Percentiles rank a stretch among this genome's conserved stretches.
phyloP scores from a whole-genome alignment of 2,113 vertebrate genomes.

The Phylloscopus whistleri region DNA sequence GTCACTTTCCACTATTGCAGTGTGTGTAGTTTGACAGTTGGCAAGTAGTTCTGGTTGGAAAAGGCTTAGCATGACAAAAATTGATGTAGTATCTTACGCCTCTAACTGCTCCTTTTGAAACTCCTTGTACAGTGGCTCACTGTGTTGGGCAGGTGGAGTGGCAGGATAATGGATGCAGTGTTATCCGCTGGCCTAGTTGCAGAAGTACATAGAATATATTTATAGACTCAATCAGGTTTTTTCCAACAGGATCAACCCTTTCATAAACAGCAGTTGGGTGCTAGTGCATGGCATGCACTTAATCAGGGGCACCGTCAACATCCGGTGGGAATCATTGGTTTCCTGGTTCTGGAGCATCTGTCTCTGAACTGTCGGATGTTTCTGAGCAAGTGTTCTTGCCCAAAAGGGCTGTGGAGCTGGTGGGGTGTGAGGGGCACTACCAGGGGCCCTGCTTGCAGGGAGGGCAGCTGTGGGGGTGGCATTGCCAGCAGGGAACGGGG shows the following conservation, averaged over 20 bases:
- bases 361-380: not conserved
- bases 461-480: not conserved
- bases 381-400: not conserved
- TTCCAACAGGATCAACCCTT: not conserved
- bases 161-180: not conserved
- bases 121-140: not conserved
- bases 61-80: not conserved
- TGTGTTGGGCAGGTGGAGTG: not conserved
- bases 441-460: not conserved
- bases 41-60: not conserved
- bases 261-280: not conserved
- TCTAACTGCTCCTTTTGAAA: not conserved
- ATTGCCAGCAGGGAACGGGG: not conserved
- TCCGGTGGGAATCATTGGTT: rapidly evolving
- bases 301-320: not conserved
- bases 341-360: not conserved
- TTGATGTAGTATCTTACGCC: not conserved
- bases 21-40: not conserved
- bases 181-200: not conserved
- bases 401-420: not conserved
- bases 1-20: not conserved
- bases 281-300: not conserved
- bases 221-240: not conserved
- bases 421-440: not conserved
- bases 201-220: not conserved